Percentiles rank a stretch among this genome's conserved stretches.
Evolutionary conservation across 1,140 invertebrate genomes (phyloP).

Genomic region (Sinonovacula constricta): DNA sequence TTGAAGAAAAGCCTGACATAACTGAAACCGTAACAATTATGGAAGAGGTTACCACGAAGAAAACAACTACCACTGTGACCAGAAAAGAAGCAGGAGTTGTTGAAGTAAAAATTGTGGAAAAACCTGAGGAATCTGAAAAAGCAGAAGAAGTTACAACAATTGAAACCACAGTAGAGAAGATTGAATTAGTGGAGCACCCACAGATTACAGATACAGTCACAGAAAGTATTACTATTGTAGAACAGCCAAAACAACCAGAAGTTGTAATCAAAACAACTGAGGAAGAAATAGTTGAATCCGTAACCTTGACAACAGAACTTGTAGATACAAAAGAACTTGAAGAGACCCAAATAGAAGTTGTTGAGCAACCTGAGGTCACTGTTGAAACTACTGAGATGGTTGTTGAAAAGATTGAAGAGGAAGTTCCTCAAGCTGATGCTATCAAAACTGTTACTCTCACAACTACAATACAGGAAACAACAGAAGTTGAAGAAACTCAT

Average conservation of each 20-base stretch:
- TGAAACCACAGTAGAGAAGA: no score
- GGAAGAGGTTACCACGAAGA: neutral
- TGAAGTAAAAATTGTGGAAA: slow-evolving; percentile 10
- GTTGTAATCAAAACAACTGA: neutral
- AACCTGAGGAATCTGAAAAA: neutral
- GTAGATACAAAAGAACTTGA: no score
- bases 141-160: neutral
- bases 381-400: slow-evolving; percentile 23
- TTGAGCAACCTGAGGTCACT: slow-evolving; percentile 9
- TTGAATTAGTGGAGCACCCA: neutral
- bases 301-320: no score
- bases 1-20: slow-evolving; percentile 16
- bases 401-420: slow-evolving; percentile 7
- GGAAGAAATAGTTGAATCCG: neutral
- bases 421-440: no score
- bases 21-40: slow-evolving; percentile 10
- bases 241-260: neutral
- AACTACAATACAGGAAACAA: slow-evolving; percentile 1
- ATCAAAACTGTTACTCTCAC: no score
- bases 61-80: neutral
- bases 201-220: neutral
- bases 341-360: slow-evolving; percentile 1
- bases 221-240: neutral
- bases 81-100: slow-evolving; percentile 13
- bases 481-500: slow-evolving; percentile 23